Conservation (phyloP, 2,113 vertebrate genomes). For the Rousettus leschenaultii region DNA sequence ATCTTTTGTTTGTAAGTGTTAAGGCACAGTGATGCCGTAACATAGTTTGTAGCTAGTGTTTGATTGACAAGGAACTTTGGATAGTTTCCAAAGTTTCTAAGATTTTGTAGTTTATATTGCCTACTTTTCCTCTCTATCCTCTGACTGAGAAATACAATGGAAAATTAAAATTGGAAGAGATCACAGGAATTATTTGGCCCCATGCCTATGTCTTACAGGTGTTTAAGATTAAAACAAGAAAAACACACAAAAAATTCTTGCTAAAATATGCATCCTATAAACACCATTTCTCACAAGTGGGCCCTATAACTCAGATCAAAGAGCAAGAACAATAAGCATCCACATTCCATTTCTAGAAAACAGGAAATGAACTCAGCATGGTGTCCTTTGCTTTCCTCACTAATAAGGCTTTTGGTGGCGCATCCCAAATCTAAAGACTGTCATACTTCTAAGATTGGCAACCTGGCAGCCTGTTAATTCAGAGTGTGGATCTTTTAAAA, state of each 20-base stretch:
- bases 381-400: background rate
- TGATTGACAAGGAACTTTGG: background rate
- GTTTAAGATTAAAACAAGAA: slow-evolving; percentile 31
- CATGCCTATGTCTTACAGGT: background rate
- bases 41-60: slow-evolving; percentile 36
- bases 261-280: background rate
- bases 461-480: background rate
- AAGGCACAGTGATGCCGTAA: background rate
- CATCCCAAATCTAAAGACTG: background rate
- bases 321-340: background rate
- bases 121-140: background rate
- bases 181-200: background rate
- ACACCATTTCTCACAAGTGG: background rate
- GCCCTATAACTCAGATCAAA: background rate
- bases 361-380: background rate
- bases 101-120: background rate
- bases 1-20: background rate
- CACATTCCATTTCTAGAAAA: slow-evolving; percentile 29
- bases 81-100: slow-evolving; percentile 1
- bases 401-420: background rate
- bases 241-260: background rate
- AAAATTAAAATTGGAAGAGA: background rate
- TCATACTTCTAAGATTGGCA: background rate
- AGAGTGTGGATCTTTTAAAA: background rate
- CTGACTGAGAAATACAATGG: background rate